Evolutionary conservation across 2,888 invertebrate species (phyloP).

Genomic region (Bombylius discolor): DNA sequence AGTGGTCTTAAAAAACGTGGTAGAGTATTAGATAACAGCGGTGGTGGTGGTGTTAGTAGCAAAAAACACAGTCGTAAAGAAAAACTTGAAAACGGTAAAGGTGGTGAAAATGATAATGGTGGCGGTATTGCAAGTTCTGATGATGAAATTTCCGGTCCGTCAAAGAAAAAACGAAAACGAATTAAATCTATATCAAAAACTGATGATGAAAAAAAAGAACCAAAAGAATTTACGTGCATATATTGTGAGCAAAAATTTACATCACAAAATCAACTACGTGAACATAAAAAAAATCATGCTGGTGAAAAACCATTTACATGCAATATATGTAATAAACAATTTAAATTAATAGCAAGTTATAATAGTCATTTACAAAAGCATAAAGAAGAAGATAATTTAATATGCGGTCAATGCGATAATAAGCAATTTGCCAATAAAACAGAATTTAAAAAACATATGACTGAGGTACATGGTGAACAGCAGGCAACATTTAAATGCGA

Average conservation of each 20-base stretch:
- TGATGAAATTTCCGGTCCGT: constrained; percentile 14
- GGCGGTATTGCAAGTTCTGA: constrained; percentile 11
- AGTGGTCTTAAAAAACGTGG: background rate
- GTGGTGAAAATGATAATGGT: constrained; percentile 5
- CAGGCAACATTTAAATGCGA: constrained; percentile 27
- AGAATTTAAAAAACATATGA: constrained; percentile 30
- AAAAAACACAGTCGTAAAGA: background rate
- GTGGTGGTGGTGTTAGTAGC: background rate
- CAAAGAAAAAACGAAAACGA: constrained; percentile 10
- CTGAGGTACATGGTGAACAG: constrained; percentile 25
- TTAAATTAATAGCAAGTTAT: constrained; percentile 35
- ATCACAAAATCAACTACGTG: constrained; percentile 38
- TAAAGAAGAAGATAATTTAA: constrained; percentile 21
- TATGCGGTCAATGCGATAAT: constrained; percentile 21
- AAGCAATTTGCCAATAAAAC: constrained; percentile 26
- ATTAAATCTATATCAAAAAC: background rate
- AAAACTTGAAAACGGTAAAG: background rate
- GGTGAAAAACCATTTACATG: constrained; percentile 32
- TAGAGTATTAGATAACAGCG: background rate
- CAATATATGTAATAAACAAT: constrained; percentile 34
- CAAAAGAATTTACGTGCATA: constrained; percentile 27
- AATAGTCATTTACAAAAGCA: constrained; percentile 37
- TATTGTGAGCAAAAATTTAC: constrained; percentile 40
- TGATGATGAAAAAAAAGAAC: constrained; percentile 2
- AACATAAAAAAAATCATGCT: constrained; percentile 39